Conservation (phyloP, 2,113 vertebrate genomes). For the Athene cunicularia region DNA sequence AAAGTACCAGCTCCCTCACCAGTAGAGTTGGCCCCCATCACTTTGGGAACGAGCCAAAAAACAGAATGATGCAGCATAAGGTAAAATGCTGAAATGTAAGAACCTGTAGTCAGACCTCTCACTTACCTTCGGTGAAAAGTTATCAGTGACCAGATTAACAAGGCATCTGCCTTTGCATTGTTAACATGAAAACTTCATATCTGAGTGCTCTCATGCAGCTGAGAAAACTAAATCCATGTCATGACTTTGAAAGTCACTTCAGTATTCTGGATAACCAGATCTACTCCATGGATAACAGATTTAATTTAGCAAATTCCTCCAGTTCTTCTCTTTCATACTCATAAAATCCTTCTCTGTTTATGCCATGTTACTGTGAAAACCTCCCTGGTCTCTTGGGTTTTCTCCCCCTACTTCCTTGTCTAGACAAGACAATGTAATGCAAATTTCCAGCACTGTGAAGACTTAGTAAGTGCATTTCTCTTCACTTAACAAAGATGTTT, state of each 20-base stretch:
- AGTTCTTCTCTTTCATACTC: neutral
- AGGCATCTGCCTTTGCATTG: neutral
- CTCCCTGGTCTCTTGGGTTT: neutral
- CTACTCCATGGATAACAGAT: neutral
- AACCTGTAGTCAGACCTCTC: neutral
- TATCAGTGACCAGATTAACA: neutral
- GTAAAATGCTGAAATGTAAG: neutral
- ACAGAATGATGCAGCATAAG: neutral
- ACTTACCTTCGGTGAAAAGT: neutral
- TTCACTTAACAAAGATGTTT: neutral
- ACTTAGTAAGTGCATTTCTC: neutral
- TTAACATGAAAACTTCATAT: neutral
- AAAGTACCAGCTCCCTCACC: neutral
- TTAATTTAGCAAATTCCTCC: neutral
- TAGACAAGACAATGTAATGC: neutral
- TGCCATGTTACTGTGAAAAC: neutral
- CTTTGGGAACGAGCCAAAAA: neutral
- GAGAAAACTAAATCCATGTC: neutral
- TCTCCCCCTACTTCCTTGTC: neutral
- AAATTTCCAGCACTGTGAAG: neutral
- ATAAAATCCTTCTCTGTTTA: neutral
- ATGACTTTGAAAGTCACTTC: neutral
- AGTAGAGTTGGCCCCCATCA: neutral
- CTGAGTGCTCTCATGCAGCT: neutral
- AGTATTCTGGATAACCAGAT: neutral